Percentiles rank a stretch among this genome's conserved stretches.
These are phyloP conservation scores for Andrena fulva DNA, from an alignment of 2,888 invertebrate genomes.

Conservation along the genomic window DNA sequence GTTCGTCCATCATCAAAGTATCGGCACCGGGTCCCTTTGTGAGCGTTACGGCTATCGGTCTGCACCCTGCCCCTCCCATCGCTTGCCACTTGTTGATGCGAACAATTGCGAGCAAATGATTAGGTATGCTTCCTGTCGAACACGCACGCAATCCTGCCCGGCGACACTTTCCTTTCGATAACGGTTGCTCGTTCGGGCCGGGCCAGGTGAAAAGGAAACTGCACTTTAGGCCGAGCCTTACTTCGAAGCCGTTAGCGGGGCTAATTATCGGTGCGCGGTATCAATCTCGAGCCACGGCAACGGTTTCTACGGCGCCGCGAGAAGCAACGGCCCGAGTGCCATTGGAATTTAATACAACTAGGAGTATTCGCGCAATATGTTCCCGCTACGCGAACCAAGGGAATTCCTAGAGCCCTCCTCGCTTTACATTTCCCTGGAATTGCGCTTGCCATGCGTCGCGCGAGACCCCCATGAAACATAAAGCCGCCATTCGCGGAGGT, in stretches of 20 bases:
- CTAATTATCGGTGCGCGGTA: conserved; percentile 6
- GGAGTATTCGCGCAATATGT: conserved; percentile 12
- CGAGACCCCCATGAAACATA: neutral
- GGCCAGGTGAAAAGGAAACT: neutral
- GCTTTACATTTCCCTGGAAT: neutral
- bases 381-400: neutral
- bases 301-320: neutral
- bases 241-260: too few species aligned
- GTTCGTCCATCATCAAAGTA: conserved; percentile 64
- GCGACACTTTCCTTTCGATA: conserved; percentile 43
- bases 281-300: neutral
- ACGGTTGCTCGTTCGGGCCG: neutral
- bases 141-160: conserved; percentile 48
- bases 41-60: conserved; percentile 34
- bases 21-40: conserved; percentile 58
- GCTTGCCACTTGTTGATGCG: conserved; percentile 71
- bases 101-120: conserved; percentile 61
- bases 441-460: neutral
- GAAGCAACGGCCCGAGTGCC: neutral
- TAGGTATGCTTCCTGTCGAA: conserved; percentile 50
- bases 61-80: conserved; percentile 20
- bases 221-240: neutral
- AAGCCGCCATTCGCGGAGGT: neutral
- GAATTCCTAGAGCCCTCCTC: conserved; percentile 4
- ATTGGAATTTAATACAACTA: conserved; percentile 28